Conservation (phyloP, 2,797 vertebrate genomes). For the Sparus aurata region DNA sequence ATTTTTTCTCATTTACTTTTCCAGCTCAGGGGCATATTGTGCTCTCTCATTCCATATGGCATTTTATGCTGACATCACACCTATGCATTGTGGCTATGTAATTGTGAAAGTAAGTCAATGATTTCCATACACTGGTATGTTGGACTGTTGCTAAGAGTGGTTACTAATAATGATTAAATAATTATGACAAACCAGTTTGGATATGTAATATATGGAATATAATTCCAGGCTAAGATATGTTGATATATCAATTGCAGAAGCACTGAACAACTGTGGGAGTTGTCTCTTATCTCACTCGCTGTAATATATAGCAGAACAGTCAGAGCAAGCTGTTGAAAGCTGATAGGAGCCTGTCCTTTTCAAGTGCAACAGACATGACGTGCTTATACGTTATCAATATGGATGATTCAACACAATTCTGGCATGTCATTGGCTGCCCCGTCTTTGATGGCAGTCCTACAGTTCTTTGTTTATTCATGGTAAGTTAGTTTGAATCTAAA, state of each 20-base stretch:
- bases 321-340: slow-evolving; percentile 62
- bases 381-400: slow-evolving; percentile 60
- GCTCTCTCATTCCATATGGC: slow-evolving; percentile 46
- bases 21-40: slow-evolving; percentile 34
- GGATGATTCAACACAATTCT: slow-evolving; percentile 69
- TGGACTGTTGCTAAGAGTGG: slow-evolving; percentile 31
- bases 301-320: slow-evolving; percentile 53
- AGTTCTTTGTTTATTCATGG: slow-evolving; percentile 55
- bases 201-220: slow-evolving; percentile 34
- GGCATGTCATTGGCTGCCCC: slow-evolving; percentile 56
- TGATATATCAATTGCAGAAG: slow-evolving; percentile 18
- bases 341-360: slow-evolving; percentile 72
- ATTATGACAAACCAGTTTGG: slow-evolving; percentile 50
- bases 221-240: slow-evolving; percentile 38
- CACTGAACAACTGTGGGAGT: slow-evolving; percentile 58
- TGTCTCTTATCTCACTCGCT: slow-evolving; percentile 57
- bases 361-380: slow-evolving; percentile 66
- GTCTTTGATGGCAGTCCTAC: slow-evolving; percentile 57
- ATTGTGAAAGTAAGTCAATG: slow-evolving; percentile 25
- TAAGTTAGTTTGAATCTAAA: slow-evolving; percentile 63
- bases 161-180: slow-evolving; percentile 57
- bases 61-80: slow-evolving; percentile 63
- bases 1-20: slow-evolving; percentile 58
- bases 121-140: slow-evolving; percentile 42
- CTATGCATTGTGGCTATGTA: slow-evolving; percentile 40